These are phyloP conservation scores for Hypocryptadius cinnamomeus DNA, from an alignment of 2,113 vertebrate species.

Conservation along the genomic window DNA sequence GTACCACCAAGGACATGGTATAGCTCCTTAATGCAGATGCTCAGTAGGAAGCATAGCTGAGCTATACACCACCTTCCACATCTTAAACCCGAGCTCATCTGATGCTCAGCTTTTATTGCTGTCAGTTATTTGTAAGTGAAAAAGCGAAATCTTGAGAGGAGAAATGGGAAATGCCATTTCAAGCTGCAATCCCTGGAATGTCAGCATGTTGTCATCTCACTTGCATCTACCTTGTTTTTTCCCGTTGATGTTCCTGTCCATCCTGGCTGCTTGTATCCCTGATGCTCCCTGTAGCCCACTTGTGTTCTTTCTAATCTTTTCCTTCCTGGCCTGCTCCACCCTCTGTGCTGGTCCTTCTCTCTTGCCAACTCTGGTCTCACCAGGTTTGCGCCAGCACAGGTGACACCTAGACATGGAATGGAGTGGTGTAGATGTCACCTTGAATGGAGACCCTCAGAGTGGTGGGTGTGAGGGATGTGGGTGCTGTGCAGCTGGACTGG, in stretches of 20 bases:
- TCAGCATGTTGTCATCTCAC: not conserved
- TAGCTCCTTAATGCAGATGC: not conserved
- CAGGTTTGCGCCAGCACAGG: rapidly evolving
- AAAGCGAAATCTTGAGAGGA: not conserved
- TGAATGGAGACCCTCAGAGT: not conserved
- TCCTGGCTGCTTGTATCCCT: not conserved
- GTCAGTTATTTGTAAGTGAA: not conserved
- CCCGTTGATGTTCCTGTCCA: not conserved
- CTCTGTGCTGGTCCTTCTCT: not conserved
- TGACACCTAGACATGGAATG: rapidly evolving
- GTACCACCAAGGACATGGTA: not conserved
- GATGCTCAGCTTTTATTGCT: not conserved
- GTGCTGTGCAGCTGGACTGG: not conserved
- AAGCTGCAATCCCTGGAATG: not conserved
- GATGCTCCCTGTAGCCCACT: not conserved
- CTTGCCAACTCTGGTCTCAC: not conserved
- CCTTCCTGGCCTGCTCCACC: not conserved
- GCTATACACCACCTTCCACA: not conserved
- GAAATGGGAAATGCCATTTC: not conserved
- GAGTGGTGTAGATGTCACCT: not conserved
- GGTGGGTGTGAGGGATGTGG: not conserved
- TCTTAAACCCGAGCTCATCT: not conserved
- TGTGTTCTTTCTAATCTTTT: not conserved
- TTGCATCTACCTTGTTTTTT: not conserved
- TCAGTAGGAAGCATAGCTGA: not conserved